Base-by-base conservation (phyloP, 2,888 invertebrate species). In the Oscheius myriophilus region DNA sequence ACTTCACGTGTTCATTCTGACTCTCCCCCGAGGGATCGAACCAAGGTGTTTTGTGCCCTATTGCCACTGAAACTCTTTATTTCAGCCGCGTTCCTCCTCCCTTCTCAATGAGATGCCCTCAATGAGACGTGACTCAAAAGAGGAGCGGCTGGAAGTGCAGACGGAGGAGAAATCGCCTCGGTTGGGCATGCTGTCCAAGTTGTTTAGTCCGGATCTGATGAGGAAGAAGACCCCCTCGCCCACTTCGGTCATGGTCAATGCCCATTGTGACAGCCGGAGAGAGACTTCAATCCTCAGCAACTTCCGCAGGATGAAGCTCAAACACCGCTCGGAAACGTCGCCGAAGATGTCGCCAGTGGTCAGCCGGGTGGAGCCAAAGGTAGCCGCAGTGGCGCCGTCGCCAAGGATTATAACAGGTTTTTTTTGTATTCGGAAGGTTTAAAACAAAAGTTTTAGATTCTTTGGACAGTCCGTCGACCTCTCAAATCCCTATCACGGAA, bases 111-210 rank as follows among this genome's bases (percentile, higher is more conserved):
- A 63, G 25, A 69, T 69, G 69, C 69, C 69, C 23, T 64, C 64
- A 7, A 16, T 64, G 39, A 25, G 41, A 12, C 25, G 63, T 39
- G 53, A 54, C 26, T n/a, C 53, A 6, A 12, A 16, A 41, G 39
- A 61, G 26, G 39, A 51, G 14, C 53, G 62, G 12, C 23, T 68
- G 16, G 42, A 63, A 33, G 43, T 65, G 25, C 18, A n/a, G 7
- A 43, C 43, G 33, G 66, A 54, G 39, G 53, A 54, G 92, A 92
- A 1, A 69, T 18, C 59, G 4, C 52, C 14, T 18, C 62, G n/a
- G 26, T 41, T 26, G 12, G 69, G 69, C 63, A 53, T 69, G 55
- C 55, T 69, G 1, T 43, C 69, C 23, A 26, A 55, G 42, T n/a
- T 69, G 12, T 69, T 69, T 46, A 63, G 61, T 41, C 69, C 69